Evolutionary conservation across 2,797 vertebrate genomes (phyloP).

Genomic region (Eulemur albifrons): DNA sequence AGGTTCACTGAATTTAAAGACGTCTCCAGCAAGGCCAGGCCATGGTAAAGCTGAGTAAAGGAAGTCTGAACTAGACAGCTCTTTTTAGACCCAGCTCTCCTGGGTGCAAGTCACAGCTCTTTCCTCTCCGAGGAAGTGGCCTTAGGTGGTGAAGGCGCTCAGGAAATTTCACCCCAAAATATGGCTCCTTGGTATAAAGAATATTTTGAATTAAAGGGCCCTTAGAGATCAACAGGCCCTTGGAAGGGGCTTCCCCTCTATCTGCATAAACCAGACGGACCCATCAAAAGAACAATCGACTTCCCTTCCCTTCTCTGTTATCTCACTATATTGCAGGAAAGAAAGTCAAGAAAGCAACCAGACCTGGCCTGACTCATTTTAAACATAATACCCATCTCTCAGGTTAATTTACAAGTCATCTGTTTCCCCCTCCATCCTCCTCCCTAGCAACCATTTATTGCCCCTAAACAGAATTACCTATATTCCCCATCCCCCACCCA

Average conservation of each 20-base stretch:
- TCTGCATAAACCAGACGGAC: neutral
- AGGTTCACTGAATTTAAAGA: neutral
- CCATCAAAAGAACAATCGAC: neutral
- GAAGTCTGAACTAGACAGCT: neutral
- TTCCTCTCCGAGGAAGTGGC: neutral
- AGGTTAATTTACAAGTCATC: no score
- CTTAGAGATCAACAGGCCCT: neutral
- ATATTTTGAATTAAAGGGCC: neutral
- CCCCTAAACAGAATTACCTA: no score
- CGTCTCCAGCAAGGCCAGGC: neutral
- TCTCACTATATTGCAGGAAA: no score
- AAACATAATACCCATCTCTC: no score
- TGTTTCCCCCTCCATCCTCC: no score
- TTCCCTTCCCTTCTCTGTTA: neutral
- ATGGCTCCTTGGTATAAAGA: neutral
- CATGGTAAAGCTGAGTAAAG: neutral
- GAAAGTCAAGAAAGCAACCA: no score
- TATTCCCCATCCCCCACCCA: no score
- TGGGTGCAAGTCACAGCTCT: neutral
- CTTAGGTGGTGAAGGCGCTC: no score
- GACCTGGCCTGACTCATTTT: no score
- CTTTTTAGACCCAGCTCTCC: neutral
- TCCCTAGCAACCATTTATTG: no score
- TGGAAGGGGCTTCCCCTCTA: neutral
- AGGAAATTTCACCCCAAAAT: neutral